Conservation (phyloP, 2,888 invertebrate genomes). For the Cataglyphis cursor region DNA sequence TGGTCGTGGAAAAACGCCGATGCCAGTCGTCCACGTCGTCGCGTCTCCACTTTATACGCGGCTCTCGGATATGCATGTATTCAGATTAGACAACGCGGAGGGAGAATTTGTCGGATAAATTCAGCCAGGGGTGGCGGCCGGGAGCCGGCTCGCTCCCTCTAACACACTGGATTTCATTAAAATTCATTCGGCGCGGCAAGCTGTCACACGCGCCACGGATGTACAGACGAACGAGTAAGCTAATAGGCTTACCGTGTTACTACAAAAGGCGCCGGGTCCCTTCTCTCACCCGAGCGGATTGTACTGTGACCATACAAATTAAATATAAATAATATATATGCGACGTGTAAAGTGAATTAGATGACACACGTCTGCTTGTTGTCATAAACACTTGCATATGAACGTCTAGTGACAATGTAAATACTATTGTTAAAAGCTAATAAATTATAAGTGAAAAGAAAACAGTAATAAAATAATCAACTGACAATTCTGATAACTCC, state of each 20-base stretch:
- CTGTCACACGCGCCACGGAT: constrained; percentile 66
- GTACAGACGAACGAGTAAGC: constrained; percentile 53
- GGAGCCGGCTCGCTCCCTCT: constrained; percentile 54
- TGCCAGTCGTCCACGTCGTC: constrained; percentile 44
- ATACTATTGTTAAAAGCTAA: not conserved
- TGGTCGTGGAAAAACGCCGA: constrained; percentile 43
- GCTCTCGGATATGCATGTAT: constrained; percentile 63
- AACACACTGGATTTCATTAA: constrained; percentile 76
- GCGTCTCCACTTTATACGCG: constrained; percentile 52
- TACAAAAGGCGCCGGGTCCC: constrained; percentile 46
- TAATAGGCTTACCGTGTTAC: constrained; percentile 70
- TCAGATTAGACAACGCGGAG: constrained; percentile 72
- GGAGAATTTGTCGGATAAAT: constrained; percentile 74
- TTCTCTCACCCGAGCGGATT: constrained; percentile 19
- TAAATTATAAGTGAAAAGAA: not conserved
- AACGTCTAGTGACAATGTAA: not conserved
- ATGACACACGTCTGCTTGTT: constrained; percentile 7
- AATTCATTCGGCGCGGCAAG: constrained; percentile 74
- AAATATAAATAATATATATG: constrained; percentile 42
- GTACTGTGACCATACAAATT: constrained; percentile 30
- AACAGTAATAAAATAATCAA: not conserved
- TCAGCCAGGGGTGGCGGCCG: constrained; percentile 58
- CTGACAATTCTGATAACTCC: not conserved
- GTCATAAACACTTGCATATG: not conserved
- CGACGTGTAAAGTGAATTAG: constrained; percentile 37